Evolutionary conservation across 1,140 invertebrate genomes (phyloP).

Genomic region (Vollenhovia emeryi): DNA sequence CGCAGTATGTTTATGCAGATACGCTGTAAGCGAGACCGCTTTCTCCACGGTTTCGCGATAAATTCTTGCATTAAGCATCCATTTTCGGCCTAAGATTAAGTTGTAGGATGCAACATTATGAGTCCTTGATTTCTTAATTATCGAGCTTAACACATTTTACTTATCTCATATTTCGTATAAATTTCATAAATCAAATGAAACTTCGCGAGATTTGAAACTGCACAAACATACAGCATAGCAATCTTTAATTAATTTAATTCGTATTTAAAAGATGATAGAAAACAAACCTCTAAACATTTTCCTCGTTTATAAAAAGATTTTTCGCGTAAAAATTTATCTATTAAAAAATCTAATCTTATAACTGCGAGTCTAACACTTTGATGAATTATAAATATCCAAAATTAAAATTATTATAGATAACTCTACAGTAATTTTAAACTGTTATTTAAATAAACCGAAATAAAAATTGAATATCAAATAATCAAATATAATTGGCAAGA

Average conservation of each 20-base stretch:
- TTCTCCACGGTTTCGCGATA: conserved; percentile 74
- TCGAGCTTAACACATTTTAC: not conserved
- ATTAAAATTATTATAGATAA: not conserved
- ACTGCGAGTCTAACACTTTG: not conserved
- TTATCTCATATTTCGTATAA: not conserved
- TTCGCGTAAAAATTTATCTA: too few species aligned
- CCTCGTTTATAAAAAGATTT: not conserved
- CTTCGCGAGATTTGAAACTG: not conserved
- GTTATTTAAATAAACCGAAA: not conserved
- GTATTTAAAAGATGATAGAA: not conserved
- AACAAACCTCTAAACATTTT: not conserved
- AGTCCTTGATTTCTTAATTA: not conserved
- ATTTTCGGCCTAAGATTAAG: conserved; percentile 12
- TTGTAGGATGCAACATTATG: not conserved
- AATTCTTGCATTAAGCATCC: conserved; percentile 56
- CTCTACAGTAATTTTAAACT: not conserved
- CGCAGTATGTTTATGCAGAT: conserved; percentile 58
- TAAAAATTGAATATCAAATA: not conserved
- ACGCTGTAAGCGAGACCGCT: conserved; percentile 65
- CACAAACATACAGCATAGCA: not conserved
- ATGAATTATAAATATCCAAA: not conserved
- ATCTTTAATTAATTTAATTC: not conserved
- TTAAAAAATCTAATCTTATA: too few species aligned
- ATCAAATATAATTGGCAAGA: not conserved
- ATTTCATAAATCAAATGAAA: not conserved